Evolutionary conservation across 2,797 vertebrate species (phyloP).

Genomic region (Pangasius sanitwongsei): DNA sequence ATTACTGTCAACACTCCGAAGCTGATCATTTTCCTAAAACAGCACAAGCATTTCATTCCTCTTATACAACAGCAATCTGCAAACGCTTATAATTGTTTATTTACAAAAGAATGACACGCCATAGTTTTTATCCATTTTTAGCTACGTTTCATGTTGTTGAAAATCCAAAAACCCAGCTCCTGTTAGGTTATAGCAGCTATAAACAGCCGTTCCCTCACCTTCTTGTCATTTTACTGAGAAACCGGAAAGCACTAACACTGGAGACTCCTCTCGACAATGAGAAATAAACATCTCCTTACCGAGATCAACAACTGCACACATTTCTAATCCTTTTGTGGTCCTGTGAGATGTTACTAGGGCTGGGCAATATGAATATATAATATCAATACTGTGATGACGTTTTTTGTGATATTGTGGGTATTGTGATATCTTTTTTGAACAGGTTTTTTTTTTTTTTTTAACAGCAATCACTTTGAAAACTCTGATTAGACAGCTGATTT

Average conservation of each 20-base stretch:
- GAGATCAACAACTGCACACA: too few relatives aligned
- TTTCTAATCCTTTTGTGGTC: background rate
- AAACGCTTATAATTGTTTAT: background rate
- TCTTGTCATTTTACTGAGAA: background rate
- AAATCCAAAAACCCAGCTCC: background rate
- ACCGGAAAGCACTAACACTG: background rate
- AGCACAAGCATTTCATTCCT: background rate
- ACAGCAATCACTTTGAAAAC: too few relatives aligned
- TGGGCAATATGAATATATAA: background rate
- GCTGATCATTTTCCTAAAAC: background rate
- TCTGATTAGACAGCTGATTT: too few relatives aligned
- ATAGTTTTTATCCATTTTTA: too few relatives aligned
- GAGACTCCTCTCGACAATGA: background rate
- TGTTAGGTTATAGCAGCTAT: background rate
- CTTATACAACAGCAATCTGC: background rate
- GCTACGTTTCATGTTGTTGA: background rate
- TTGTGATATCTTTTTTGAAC: too few relatives aligned
- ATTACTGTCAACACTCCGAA: background rate
- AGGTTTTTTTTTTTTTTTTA: too few relatives aligned
- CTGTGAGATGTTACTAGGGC: background rate
- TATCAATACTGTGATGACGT: background rate
- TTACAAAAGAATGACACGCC: background rate
- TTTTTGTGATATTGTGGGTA: too few relatives aligned
- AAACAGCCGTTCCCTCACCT: background rate
- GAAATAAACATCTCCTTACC: background rate